Percentiles rank a stretch among this genome's conserved stretches.
These are phyloP conservation scores for Caenorhabditis latens DNA, from an alignment of 1,140 invertebrate species.

Conservation along the genomic window DNA sequence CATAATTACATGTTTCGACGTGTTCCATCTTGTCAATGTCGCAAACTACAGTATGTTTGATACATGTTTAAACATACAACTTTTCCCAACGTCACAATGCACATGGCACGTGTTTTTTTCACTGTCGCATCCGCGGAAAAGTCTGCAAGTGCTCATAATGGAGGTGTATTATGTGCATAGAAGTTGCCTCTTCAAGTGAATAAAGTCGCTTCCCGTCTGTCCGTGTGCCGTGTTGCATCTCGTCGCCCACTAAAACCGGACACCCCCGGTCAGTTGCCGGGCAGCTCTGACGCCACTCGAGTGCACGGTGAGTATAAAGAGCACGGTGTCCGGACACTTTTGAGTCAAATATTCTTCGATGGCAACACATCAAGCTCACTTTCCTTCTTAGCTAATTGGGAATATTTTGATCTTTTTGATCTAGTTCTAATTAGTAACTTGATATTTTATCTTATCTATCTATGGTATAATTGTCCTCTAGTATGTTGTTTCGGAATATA, in stretches of 20 bases:
- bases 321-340: conserved; percentile 23
- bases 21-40: too few relatives aligned
- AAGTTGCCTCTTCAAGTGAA: conserved; percentile 45
- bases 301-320: conserved; percentile 45
- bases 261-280: conserved; percentile 18
- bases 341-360: conserved; percentile 23
- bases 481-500: too few relatives aligned
- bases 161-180: conserved; percentile 52
- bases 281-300: conserved; percentile 40
- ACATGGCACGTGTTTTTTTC: conserved; percentile 23
- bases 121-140: too few relatives aligned
- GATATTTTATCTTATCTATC: too few relatives aligned
- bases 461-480: too few relatives aligned
- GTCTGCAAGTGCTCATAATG: conserved; percentile 13
- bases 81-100: conserved; percentile 30
- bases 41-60: conserved; percentile 15
- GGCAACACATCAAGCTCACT: conserved; percentile 26
- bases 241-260: conserved; percentile 47
- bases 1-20: too few relatives aligned
- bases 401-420: not conserved
- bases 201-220: conserved; percentile 38
- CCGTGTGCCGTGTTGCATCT: conserved; percentile 27
- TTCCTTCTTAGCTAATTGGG: not conserved
- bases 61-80: not conserved
- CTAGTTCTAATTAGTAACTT: not conserved